Evolutionary conservation across 30 jellyfish, hydroid and myxozoan genomes (phyloP), one percentile per base, ranked within the genome.

Genomic region (Aurelia sp.): DNA sequence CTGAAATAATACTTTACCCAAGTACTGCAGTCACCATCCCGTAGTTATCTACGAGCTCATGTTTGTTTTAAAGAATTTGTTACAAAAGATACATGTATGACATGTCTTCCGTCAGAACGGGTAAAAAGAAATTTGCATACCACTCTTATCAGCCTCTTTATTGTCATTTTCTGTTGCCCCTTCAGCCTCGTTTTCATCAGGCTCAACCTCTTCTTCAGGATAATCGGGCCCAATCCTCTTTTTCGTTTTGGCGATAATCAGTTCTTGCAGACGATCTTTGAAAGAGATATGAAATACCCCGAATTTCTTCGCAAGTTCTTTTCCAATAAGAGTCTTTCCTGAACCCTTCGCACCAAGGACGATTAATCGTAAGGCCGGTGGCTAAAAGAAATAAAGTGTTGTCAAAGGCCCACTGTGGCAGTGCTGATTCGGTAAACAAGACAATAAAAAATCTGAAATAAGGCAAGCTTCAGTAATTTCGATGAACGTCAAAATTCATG

Each of bases 261-360:
- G 59, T 63, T 95, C 99, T 68, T 95, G 99, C 67, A 95, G 78
- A 13, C 96, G 92, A 58, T 95, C 99, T 68, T 95, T 86, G 86
- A 95, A 95, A 17, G 99, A 95, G 64, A 95, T 89, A 68, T 95
- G 99, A 58, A 95, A 84, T 53, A 95, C 86, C 0, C 97, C 97
- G 57, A 88, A 90, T 84, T 95, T 89, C 82, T 81, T 95, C 30
- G 99, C 99, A 35, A 95, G 73, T 48, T 74, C 86, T 17, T 96
- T 82, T 24, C 98, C 99, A 30, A 90, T 97, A 0, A 75, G 71
- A n/a, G 99, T 89, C 85, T 95, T 95, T 20, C 99, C 99, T 13
- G 99, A 85, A 8, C 99, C 99, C 33, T 84, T 95, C 3, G 98
- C 92, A 33, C 99, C 99, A 65, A 95, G 91, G 35, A 95, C 53